Evolutionary conservation across 1,140 invertebrate genomes (phyloP), one percentile per base, ranked within the genome.

Genomic region (Neodiprion lecontei): DNA sequence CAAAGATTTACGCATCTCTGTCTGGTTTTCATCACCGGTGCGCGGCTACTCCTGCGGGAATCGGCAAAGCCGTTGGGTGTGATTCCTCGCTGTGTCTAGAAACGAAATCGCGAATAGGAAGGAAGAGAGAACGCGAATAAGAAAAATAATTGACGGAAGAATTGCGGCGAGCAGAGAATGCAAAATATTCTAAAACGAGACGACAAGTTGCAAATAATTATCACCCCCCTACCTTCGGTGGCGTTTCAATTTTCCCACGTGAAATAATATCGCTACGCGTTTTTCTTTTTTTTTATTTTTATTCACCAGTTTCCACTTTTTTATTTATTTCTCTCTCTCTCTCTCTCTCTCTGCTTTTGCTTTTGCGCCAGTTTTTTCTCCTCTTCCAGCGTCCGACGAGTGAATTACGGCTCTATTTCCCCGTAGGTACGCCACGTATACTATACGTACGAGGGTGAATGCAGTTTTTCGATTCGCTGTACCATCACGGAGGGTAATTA

Each of bases 401-500:
- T 61, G 53, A 61, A 61, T 61, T 61, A 61, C 53, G 53, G n/a
- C n/a, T 8, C 11, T 61, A 4, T 17, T 61, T 61, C n/a, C 53
- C 53, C n/a, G n/a, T 9, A 40, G 28, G 28, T 40, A 40, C 28
- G 28, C 28, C 28, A 40, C 28, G 28, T 40, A 40, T 40, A 40
- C 2, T 40, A 40, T 40, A 40, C 28, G 28, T 40, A 40, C 4
- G 28, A 40, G 11, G n/a, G 53, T 61, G 53, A 61, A 61, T 61
- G 53, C 53, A 61, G 53, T 61, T 61, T 61, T 17, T 12, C 53
- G 53, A 61, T 61, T 61, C 53, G n/a, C 53, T 61, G 67, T 65
- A 65, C 67, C 17, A 21, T 69, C 17, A 21, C 67, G 40, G 14
- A 17, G 11, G 48, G n/a, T 71, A 71, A 71, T 71, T 71, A 71